These are phyloP conservation scores for Drosophila tani DNA, from an alignment of 1,140 invertebrate species.

Conservation along the genomic window DNA sequence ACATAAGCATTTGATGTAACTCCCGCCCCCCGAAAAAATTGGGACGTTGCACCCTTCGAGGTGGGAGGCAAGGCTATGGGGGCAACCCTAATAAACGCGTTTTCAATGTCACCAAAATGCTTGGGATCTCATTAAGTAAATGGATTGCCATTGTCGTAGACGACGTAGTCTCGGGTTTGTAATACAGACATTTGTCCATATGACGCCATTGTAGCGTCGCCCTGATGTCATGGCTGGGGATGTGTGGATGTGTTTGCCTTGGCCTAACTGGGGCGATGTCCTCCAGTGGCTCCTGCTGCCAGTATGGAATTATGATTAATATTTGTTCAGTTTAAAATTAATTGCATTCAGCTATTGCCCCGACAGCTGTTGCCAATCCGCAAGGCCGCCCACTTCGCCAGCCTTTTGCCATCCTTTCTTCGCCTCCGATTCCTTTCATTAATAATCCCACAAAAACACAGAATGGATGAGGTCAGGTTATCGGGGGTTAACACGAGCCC, in stretches of 20 bases:
- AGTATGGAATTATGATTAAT: constrained; percentile 72
- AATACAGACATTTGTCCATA: constrained; percentile 69
- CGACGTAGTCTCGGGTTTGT: constrained; percentile 54
- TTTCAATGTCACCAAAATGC: constrained; percentile 70
- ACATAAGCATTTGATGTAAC: constrained; percentile 55
- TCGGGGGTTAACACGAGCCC: constrained; percentile 9
- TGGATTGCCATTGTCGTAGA: constrained; percentile 63
- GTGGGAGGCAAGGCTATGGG: neutral
- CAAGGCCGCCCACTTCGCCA: neutral
- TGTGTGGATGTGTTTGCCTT: constrained; percentile 13
- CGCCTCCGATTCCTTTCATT: constrained; percentile 17
- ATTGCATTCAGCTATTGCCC: constrained; percentile 56
- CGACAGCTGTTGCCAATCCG: constrained; percentile 24
- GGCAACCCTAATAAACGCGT: constrained; percentile 51
- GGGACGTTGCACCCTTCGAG: constrained; percentile 51
- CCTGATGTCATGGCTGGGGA: constrained; percentile 29
- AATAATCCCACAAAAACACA: constrained; percentile 27
- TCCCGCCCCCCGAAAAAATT: constrained; percentile 1
- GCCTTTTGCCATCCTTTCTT: too few relatives aligned
- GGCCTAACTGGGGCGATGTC: constrained; percentile 49
- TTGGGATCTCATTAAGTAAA: constrained; percentile 77
- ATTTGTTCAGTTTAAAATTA: constrained; percentile 77
- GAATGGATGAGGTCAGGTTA: constrained; percentile 31
- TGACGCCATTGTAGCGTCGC: constrained; percentile 67
- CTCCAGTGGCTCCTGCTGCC: constrained; percentile 2